Base-by-base conservation (phyloP, 2,888 invertebrate genomes). In the Agrotis clavis region DNA sequence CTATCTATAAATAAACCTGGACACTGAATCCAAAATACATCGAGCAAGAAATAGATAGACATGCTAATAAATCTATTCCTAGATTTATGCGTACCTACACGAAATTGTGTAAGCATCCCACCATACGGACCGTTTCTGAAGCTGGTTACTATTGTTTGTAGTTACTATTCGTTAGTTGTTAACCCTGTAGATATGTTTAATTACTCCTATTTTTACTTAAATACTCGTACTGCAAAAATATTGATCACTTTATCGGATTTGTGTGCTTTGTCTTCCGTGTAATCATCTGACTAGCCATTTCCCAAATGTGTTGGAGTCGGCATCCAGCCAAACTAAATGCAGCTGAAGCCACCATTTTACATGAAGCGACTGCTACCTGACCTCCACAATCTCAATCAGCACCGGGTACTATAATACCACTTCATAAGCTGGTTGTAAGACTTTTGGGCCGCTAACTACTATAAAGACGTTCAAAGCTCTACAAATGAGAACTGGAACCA, bases 81-180 rank as follows among this genome's bases (percentile, higher is more conserved):
- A 80, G 56, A 74, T 74, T 70, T 70, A 75, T 47, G 41, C 16
- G 13, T 47, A 59, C 18, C 45, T 16, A 70, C 68, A 70, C n/a
- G 30, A 65, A 25, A 75, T 72, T 63, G 60, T 67, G 19, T 74
- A 72, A 70, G 68, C 76, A 50, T 60, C 35, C 47, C 41, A 57
- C 71, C 77, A 68, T 81, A 74, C 77, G 82, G 82, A 16, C 47
- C 64, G 21, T 69, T 70, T 82, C 73, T 68, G 61, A 59, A 67
- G 62, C 35, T 70, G 21, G 67, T n/a, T 57, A 68, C 62, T 30
- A 63, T 76, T 80, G 65, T 81, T 74, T 74, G 65, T 76, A 57
- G 71, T 65, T 69, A 41, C 4, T 14, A 30, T 13, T 19, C 60
- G 61, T 45, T 57, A 13, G 1, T 9, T 62, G 9, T 45, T 30